Percentiles rank a stretch among this genome's conserved stretches.
Evolutionary conservation across 1,140 invertebrate species (phyloP).

Genomic region (Eumaeus atala): DNA sequence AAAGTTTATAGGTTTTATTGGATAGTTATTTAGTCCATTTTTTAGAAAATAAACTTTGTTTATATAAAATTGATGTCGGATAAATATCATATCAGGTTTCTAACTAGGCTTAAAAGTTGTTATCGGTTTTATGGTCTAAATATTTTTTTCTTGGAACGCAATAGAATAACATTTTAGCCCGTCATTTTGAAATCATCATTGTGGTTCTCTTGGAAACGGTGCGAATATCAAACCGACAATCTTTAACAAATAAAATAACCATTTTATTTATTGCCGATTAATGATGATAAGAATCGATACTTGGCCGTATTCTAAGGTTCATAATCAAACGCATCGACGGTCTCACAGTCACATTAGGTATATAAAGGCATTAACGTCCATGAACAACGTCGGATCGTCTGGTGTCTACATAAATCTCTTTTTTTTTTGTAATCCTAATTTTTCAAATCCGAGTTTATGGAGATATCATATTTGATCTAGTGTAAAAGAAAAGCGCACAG

Average conservation of each 20-base stretch:
- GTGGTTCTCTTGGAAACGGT: no score
- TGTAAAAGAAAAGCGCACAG: constrained; percentile 61
- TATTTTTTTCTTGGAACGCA: constrained; percentile 13
- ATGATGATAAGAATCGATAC: no score
- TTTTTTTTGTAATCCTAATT: constrained; percentile 20
- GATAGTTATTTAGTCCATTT: constrained; percentile 29
- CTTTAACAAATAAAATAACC: no score
- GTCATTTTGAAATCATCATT: neutral
- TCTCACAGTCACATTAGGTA: neutral
- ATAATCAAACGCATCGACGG: no score
- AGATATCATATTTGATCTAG: constrained; percentile 47
- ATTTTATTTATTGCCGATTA: no score
- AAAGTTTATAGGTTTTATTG: constrained; percentile 9
- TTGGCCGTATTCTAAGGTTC: no score
- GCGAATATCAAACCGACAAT: no score
- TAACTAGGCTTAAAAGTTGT: constrained; percentile 13
- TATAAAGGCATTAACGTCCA: neutral
- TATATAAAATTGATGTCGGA: constrained; percentile 38
- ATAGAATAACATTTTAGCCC: neutral
- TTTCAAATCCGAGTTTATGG: constrained; percentile 31
- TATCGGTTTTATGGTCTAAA: constrained; percentile 15
- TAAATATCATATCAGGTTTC: constrained; percentile 25
- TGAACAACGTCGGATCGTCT: constrained; percentile 30
- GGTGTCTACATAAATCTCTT: constrained; percentile 40
- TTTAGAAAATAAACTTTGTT: constrained; percentile 38